These are phyloP conservation scores for Entelurus aequoreus DNA, from an alignment of 2,113 vertebrate genomes.

Conservation along the genomic window DNA sequence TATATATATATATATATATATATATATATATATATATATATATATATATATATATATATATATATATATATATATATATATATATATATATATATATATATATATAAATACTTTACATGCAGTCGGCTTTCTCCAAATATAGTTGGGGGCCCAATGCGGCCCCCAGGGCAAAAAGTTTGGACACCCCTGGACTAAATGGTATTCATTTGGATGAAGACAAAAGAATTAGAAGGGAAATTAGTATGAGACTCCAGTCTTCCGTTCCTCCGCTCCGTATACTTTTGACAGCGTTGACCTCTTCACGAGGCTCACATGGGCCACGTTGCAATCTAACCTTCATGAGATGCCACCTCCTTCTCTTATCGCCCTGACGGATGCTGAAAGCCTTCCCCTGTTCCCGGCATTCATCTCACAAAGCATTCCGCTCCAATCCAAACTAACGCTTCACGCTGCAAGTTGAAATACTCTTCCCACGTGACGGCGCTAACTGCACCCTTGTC, in stretches of 20 bases:
- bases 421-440: slow-evolving; percentile 27
- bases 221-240: slow-evolving; percentile 5
- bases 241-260: slow-evolving; percentile 16
- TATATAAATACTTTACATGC: too few species aligned
- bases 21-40: too few species aligned
- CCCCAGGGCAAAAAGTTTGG: too few species aligned
- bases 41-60: too few species aligned
- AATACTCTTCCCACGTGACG: slow-evolving; percentile 2
- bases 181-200: too few species aligned
- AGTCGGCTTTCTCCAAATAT: too few species aligned
- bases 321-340: slow-evolving; percentile 55
- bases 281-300: slow-evolving; percentile 54
- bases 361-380: slow-evolving; percentile 47
- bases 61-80: too few species aligned
- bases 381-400: slow-evolving; percentile 16
- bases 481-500: slow-evolving; percentile 17
- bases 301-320: slow-evolving; percentile 29
- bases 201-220: too few species aligned
- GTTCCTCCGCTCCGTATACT: slow-evolving; percentile 21
- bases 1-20: too few species aligned
- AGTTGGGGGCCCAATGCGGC: too few species aligned
- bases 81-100: too few species aligned
- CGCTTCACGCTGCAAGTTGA: slow-evolving; percentile 9
- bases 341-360: slow-evolving; percentile 41
- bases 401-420: slow-evolving; percentile 29